phyloP scores from a whole-genome alignment of 1,140 invertebrate species.

The Drosophila jambulina region DNA sequence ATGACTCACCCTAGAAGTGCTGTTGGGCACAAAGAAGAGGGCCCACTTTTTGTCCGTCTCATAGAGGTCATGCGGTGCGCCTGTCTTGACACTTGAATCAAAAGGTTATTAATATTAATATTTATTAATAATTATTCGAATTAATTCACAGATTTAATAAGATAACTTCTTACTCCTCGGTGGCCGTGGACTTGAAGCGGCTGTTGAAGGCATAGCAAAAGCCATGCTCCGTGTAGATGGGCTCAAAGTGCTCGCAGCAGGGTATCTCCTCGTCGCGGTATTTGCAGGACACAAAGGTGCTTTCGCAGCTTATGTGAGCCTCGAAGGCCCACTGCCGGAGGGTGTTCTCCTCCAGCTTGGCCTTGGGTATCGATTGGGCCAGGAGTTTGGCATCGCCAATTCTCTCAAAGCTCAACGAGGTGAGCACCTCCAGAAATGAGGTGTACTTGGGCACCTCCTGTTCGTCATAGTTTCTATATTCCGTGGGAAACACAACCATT shows the following conservation, averaged over 20 bases:
- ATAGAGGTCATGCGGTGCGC: constrained; percentile 77
- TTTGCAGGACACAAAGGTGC: constrained; percentile 85
- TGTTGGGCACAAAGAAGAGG: constrained; percentile 76
- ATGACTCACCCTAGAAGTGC: constrained; percentile 60
- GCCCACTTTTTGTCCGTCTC: constrained; percentile 85
- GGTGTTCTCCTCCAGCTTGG: constrained; percentile 52
- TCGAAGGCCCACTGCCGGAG: constrained; percentile 72
- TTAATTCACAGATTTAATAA: neutral
- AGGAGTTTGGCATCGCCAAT: constrained; percentile 66
- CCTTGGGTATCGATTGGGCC: constrained; percentile 42
- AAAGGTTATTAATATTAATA: neutral
- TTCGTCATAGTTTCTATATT: constrained; percentile 62
- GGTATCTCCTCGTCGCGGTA: constrained; percentile 88
- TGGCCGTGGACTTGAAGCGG: constrained; percentile 83
- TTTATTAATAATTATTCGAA: neutral
- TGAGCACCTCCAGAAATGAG: constrained; percentile 80
- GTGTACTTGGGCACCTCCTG: constrained; percentile 50
- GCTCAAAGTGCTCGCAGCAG: constrained; percentile 87
- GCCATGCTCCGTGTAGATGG: constrained; percentile 89
- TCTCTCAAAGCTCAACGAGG: constrained; percentile 80
- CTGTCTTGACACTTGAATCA: constrained; percentile 61
- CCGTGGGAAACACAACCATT: neutral
- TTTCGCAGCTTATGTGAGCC: constrained; percentile 66
- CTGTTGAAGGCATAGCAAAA: constrained; percentile 90
- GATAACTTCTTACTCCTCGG: constrained; percentile 75